Base-by-base conservation (phyloP, 1,140 invertebrate genomes). In the Vanessa tameamea region DNA sequence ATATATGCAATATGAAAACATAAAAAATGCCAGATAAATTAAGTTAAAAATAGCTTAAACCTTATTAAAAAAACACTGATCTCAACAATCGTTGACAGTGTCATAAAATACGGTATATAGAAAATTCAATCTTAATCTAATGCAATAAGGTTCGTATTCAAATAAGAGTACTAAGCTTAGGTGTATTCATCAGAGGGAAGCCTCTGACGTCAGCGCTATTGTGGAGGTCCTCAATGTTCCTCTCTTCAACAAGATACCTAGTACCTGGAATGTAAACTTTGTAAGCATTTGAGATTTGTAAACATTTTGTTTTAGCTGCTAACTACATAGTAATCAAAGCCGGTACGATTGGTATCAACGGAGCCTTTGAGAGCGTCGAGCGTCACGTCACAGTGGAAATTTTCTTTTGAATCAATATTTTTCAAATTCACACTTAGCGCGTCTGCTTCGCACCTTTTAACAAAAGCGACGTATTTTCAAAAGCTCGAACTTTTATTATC, bases 141-240 rank as follows among this genome's bases (percentile, higher is more conserved):
- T 3, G 15, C 23, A 61, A 37, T 61, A 37, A 61, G 57, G 57
- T 37, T n/a, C 14, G 8, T 15, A 37, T 31, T 61, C 26, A 37
- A 61, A n/a, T 61, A 14, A 6, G 3, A 20, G 31, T 37, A 13
- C 4, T 37, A 37, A 61, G 57, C 57, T 53, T 15, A 15, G 57
- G 31, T 61, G 2, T 70, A 65, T 66, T 67, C 53, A 65, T 76
- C 69, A 76, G 72, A 73, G 72, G 53, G 67, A 64, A 57, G 16
- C 37, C 43, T 69, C 37, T 69, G 67, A 73, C 71, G 64, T 67
- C 64, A 72, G 67, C 55, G 8, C 47, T 51, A 71, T 76, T 76
- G 74, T 76, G n/a, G 48, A 76, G 74, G 69, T 67, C 47, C 64
- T 72, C 53, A 57, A 75, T 47, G 47, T 47, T 66, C 61, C 53